Conservation (phyloP, 2,797 vertebrate genomes). For the Chiroxiphia lanceolata region DNA sequence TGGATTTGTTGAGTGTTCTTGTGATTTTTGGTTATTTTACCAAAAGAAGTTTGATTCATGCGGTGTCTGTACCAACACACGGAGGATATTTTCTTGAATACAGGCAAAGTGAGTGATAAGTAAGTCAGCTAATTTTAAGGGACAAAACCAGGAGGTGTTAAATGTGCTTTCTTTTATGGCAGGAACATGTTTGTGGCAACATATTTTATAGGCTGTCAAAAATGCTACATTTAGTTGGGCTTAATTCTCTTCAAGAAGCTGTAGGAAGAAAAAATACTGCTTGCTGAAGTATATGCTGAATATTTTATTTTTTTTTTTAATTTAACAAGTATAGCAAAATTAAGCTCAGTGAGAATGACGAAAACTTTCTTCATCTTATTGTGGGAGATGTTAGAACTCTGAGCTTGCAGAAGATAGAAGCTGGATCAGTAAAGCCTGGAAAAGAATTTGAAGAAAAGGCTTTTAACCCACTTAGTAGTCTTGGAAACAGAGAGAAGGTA, state of each 20-base stretch:
- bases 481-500: not conserved
- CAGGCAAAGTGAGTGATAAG: not conserved
- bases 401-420: not conserved
- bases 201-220: not conserved
- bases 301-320: not conserved
- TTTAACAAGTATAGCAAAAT: not conserved
- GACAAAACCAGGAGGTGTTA: fast-evolving
- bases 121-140: not conserved
- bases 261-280: not conserved
- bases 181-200: not conserved
- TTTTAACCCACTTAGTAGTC: not conserved
- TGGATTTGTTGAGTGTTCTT: not conserved
- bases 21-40: not conserved
- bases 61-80: not conserved
- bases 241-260: not conserved
- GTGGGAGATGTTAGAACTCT: not conserved
- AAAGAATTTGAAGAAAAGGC: not conserved
- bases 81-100: not conserved
- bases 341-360: not conserved
- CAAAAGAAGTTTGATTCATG: not conserved
- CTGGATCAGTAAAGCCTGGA: not conserved
- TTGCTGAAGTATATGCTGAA: not conserved
- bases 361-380: not conserved
- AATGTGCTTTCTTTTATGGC: not conserved
- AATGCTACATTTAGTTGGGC: not conserved